A percentile compares a stretch with the other conserved stretches of the same genome.
Conservation (phyloP, 35 echinoderm and acorn worm species). For the Lytechinus variegatus region DNA sequence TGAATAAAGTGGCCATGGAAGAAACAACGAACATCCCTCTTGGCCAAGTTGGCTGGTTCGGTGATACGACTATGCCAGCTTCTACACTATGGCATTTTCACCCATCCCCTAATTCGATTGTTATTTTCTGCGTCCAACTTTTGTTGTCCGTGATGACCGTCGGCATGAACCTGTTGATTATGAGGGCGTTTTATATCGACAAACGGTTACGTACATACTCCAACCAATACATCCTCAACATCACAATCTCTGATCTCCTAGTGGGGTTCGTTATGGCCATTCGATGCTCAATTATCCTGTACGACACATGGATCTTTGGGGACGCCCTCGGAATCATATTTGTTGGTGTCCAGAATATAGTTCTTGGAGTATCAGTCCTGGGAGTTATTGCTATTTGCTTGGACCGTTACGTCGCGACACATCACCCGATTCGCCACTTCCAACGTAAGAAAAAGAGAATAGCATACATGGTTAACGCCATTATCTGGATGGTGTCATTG, state of each 20-base stretch:
- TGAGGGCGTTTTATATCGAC: conserved; percentile 21
- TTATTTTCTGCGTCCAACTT: neutral
- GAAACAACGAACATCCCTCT: neutral
- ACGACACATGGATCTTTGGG: conserved; percentile 8
- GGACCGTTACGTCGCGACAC: conserved; percentile 61
- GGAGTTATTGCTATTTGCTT: conserved; percentile 49
- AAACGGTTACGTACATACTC: conserved; percentile 53
- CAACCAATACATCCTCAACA: conserved; percentile 60
- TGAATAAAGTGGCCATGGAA: neutral
- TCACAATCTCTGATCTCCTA: conserved; percentile 42
- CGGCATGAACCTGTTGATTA: conserved; percentile 27
- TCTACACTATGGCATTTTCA: neutral
- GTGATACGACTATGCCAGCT: neutral
- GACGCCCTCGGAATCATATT: neutral
- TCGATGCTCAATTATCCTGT: neutral
- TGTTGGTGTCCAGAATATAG: conserved; percentile 14
- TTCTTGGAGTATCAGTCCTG: conserved; percentile 37
- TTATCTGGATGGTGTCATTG: conserved; percentile 40
- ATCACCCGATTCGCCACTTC: conserved; percentile 40
- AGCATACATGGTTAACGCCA: neutral
- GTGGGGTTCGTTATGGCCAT: conserved; percentile 52
- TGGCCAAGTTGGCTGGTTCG: neutral
- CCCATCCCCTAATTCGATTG: neutral
- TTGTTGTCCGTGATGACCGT: neutral
- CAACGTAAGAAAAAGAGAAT: neutral